Base-by-base conservation (phyloP, 2,797 vertebrate species). In the Alectoris magna region DNA sequence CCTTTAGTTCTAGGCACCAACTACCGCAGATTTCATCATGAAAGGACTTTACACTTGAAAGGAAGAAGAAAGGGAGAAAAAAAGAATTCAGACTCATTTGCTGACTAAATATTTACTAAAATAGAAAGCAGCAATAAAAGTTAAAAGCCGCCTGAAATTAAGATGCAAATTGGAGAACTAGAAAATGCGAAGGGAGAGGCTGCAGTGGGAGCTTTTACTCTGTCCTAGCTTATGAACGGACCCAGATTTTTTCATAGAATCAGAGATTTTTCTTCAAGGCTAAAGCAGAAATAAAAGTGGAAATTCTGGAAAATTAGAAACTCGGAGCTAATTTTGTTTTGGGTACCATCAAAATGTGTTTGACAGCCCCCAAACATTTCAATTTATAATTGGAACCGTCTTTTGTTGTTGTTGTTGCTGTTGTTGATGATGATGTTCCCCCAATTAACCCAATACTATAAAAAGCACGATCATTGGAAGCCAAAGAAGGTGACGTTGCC, bases 41-140 rank as follows among this genome's bases (percentile, higher is more conserved):
- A 77, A 60, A 86, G 64, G 71, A 85, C 36, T 93, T 83, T 31
- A 39, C 58, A 66, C 73, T 90, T 92, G 91, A 88, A 87, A 90
- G 72, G 36, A 73, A 71, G 48, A 48, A 53, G 78, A 56, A 86
- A 69, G 67, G 36, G 64, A 66, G 69, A 63, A 70, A 63, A 49
- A 56, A 67, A 39, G 60, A 79, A 53, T 86, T 77, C 14, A 3
- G 76, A 60, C 18, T 59, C 46, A 66, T 88, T 66, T 75, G 73
- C 67, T 89, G 83, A 81, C 76, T 79, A 93, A 93, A 73, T 90
- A 72, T 96, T 96, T 92, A 85, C 83, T 68, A 82, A 95, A 88
- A 83, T 71, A 85, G 77, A 84, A 51, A 63, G 56, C 19, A 80
- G 43, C 43, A 84, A 73, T 60, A 82, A 70, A 94, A 95, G 51